These are phyloP conservation scores for Avahi laniger DNA, from an alignment of 2,797 vertebrate genomes.

Conservation along the genomic window DNA sequence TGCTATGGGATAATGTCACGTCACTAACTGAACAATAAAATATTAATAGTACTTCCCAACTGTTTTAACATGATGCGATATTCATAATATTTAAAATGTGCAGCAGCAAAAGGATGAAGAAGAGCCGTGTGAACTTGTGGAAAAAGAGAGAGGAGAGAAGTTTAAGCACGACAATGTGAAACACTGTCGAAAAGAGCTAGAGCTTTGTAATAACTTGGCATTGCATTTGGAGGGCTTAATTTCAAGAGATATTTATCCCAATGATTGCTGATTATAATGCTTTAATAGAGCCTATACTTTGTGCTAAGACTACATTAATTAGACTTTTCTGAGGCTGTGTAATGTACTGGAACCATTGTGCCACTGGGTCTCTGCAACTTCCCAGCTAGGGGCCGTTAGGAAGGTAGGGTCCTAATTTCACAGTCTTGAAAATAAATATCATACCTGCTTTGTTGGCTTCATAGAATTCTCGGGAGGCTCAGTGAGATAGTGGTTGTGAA, in stretches of 20 bases:
- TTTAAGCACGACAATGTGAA: neutral
- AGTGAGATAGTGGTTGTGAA: neutral
- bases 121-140: neutral
- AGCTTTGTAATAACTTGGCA: neutral
- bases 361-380: neutral
- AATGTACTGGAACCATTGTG: neutral
- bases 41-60: neutral
- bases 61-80: neutral
- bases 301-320: neutral
- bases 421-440: neutral
- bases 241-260: slow-evolving; percentile 40
- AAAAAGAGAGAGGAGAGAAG: neutral
- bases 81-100: neutral
- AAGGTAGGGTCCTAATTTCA: neutral
- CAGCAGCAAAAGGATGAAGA: neutral
- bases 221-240: neutral
- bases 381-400: neutral
- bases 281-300: neutral
- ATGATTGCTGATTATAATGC: neutral
- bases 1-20: neutral
- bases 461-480: neutral
- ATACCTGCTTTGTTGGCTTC: neutral
- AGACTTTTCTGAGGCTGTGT: neutral
- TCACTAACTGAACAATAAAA: neutral
- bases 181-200: neutral